Conservation (phyloP, 2,888 invertebrate genomes). For the Seladonia tumulorum region DNA sequence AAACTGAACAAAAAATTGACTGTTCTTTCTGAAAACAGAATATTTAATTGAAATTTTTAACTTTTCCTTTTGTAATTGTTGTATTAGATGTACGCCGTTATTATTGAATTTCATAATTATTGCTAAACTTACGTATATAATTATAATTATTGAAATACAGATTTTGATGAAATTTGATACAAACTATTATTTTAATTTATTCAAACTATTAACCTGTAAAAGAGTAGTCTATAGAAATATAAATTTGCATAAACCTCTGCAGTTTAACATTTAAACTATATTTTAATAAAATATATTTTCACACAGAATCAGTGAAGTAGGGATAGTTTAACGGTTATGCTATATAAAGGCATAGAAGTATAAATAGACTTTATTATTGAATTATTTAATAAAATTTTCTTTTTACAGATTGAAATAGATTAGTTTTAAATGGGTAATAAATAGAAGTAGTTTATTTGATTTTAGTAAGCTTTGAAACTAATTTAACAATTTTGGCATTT, state of each 20-base stretch:
- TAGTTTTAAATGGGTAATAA: constrained; percentile 44
- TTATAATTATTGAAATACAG: background rate
- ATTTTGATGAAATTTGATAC: background rate
- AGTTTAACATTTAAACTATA: background rate
- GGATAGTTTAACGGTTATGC: constrained; percentile 6
- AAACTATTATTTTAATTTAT: background rate
- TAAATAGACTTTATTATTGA: constrained; percentile 37
- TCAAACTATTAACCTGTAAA: background rate
- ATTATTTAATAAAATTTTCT: constrained; percentile 26
- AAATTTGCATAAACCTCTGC: background rate
- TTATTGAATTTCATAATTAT: background rate
- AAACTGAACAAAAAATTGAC: background rate
- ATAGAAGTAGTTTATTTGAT: constrained; percentile 41
- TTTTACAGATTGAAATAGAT: constrained; percentile 41
- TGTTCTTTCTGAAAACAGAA: background rate
- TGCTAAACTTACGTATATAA: background rate
- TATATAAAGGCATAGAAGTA: constrained; percentile 15
- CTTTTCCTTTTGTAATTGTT: background rate
- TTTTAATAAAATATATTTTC: background rate
- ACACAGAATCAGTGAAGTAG: background rate
- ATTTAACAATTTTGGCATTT: constrained; percentile 23
- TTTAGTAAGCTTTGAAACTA: constrained; percentile 36
- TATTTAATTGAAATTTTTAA: background rate
- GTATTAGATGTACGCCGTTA: background rate
- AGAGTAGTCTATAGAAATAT: background rate